A percentile compares a stretch with the other conserved stretches of the same genome.
Evolutionary conservation across 1,140 invertebrate genomes (phyloP).

Genomic region (Aphis gossypii): DNA sequence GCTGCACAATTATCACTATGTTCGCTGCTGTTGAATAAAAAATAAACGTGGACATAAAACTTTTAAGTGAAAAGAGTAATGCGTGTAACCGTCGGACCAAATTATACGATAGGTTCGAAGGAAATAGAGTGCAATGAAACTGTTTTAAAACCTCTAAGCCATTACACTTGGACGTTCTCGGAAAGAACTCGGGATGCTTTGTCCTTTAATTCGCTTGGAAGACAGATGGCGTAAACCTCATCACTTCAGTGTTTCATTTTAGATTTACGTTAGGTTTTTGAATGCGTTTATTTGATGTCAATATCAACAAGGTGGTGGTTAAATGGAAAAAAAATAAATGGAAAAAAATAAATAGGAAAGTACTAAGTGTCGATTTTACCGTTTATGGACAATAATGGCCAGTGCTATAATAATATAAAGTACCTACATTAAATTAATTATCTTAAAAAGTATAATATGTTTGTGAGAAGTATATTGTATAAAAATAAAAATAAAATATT

Average conservation of each 20-base stretch:
- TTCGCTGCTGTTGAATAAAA: background rate
- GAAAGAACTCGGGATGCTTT: background rate
- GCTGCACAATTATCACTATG: background rate
- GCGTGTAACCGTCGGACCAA: background rate
- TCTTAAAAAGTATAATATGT: background rate
- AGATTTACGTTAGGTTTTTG: background rate
- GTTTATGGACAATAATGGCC: background rate
- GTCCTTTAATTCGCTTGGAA: background rate
- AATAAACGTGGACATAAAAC: background rate
- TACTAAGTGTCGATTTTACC: background rate
- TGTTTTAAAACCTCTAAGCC: background rate
- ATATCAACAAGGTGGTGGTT: background rate
- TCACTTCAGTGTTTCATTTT: background rate
- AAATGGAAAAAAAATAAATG: background rate
- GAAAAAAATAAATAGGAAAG: background rate
- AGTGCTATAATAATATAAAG: background rate
- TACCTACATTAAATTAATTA: background rate
- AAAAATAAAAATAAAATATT: background rate
- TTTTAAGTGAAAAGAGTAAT: background rate
- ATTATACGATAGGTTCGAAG: background rate
- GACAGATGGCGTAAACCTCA: background rate
- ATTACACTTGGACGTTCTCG: background rate
- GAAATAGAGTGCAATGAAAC: conserved; percentile 26
- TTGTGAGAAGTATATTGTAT: background rate
- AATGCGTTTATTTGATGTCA: background rate